Evolutionary conservation across 1,140 invertebrate genomes (phyloP).

Genomic region (Atta texana): DNA sequence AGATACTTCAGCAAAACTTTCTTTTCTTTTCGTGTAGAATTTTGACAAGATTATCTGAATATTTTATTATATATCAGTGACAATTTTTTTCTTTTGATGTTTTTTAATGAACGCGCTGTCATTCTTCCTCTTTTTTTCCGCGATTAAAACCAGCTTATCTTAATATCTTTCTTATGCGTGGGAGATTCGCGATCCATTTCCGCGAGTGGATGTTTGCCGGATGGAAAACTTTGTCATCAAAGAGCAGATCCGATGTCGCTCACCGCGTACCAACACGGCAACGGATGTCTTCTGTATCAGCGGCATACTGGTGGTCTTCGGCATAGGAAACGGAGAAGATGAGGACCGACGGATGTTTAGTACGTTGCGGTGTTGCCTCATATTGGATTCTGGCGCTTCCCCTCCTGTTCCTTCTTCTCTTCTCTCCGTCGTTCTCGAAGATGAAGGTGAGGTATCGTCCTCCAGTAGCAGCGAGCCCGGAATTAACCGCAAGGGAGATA

Average conservation of each 20-base stretch:
- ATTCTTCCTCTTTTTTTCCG: conserved; percentile 40
- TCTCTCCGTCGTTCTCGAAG: conserved; percentile 41
- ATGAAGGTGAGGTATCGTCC: conserved; percentile 71
- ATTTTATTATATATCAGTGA: not conserved
- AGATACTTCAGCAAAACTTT: too few relatives aligned
- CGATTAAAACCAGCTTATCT: conserved; percentile 64
- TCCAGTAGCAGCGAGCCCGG: conserved; percentile 65
- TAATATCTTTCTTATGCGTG: conserved; percentile 56
- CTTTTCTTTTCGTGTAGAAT: not conserved
- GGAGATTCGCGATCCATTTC: conserved; percentile 77
- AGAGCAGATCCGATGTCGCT: conserved; percentile 69
- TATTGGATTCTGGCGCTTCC: conserved; percentile 80
- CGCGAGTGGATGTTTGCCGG: conserved; percentile 78
- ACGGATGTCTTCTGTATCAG: conserved; percentile 68
- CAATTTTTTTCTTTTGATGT: not conserved
- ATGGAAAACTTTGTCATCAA: conserved; percentile 80
- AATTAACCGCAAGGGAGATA: conserved; percentile 72
- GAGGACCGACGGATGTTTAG: conserved; percentile 83
- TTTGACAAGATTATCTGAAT: not conserved
- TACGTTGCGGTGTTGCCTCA: conserved; percentile 82
- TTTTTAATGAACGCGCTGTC: not conserved
- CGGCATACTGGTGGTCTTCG: conserved; percentile 67
- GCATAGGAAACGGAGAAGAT: conserved; percentile 72
- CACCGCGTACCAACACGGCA: conserved; percentile 49
- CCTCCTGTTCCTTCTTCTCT: conserved; percentile 6